Conservation (phyloP, 2,113 vertebrate species). For the Sclerurus mexicanus region DNA sequence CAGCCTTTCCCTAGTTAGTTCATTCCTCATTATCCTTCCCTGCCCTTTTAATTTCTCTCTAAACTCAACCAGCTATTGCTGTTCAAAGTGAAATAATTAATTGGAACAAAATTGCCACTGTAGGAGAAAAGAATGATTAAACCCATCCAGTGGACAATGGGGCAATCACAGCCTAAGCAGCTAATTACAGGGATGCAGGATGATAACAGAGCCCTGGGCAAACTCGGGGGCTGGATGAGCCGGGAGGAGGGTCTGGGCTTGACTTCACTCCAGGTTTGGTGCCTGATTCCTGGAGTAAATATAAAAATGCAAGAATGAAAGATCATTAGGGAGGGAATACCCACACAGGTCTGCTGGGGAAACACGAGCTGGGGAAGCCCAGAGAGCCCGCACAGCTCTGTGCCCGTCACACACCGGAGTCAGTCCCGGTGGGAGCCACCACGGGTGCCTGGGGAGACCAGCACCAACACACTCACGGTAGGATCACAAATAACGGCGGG, state of each 20-base stretch:
- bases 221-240: not conserved
- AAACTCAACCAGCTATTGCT: constrained; percentile 65
- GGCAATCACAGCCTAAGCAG: constrained; percentile 68
- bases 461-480: accelerated
- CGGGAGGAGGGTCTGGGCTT: not conserved
- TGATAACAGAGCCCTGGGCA: constrained; percentile 32
- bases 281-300: not conserved
- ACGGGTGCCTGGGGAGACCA: accelerated
- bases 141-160: constrained; percentile 64
- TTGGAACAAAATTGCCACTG: constrained; percentile 71
- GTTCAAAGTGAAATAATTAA: constrained; percentile 71
- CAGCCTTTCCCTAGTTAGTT: constrained; percentile 6
- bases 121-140: constrained; percentile 71
- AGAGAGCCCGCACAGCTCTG: not conserved
- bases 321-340: not conserved
- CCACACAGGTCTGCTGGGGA: not conserved
- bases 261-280: not conserved
- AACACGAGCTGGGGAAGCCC: not conserved
- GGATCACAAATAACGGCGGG: accelerated
- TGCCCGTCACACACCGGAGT: accelerated
- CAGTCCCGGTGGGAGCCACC: accelerated
- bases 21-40: constrained; percentile 51
- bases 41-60: constrained; percentile 67
- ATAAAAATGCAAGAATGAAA: not conserved
- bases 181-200: constrained; percentile 64